Conservation (phyloP, 2,113 vertebrate species). For the Tiliqua scincoides region DNA sequence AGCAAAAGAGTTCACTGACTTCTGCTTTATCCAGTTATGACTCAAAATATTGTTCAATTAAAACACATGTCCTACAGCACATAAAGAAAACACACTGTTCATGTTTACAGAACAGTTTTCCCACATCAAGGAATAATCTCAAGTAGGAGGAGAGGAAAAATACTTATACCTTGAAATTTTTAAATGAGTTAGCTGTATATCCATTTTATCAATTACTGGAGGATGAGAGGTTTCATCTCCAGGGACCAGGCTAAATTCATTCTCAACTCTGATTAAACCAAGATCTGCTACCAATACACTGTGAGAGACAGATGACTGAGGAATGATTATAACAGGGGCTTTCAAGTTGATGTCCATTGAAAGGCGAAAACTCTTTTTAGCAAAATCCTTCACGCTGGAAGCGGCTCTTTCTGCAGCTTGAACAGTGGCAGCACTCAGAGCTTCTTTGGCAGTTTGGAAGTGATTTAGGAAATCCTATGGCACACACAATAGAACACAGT, state of each 20-base stretch:
- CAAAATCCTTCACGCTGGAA: slow-evolving; percentile 86
- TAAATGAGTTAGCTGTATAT: slow-evolving; percentile 86
- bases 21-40: too few species aligned
- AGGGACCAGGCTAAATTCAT: slow-evolving; percentile 80
- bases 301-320: slow-evolving; percentile 81
- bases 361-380: slow-evolving; percentile 85
- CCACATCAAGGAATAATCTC: neutral
- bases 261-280: slow-evolving; percentile 84
- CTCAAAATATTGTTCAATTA: neutral
- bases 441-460: slow-evolving; percentile 89
- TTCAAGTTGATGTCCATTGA: slow-evolving; percentile 84
- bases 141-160: neutral
- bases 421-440: slow-evolving; percentile 86
- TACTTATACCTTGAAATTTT: slow-evolving; percentile 87
- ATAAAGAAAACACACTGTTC: neutral
- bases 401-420: slow-evolving; percentile 92
- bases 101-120: neutral
- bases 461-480: slow-evolving; percentile 88
- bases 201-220: slow-evolving; percentile 88
- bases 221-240: slow-evolving; percentile 78
- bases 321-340: slow-evolving; percentile 86
- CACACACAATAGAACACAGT: slow-evolving; percentile 5
- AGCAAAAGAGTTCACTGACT: neutral
- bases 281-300: slow-evolving; percentile 85
- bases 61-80: neutral